Evolutionary conservation across 2,797 vertebrate species (phyloP).

Genomic region (Diglossa cyanea): DNA sequence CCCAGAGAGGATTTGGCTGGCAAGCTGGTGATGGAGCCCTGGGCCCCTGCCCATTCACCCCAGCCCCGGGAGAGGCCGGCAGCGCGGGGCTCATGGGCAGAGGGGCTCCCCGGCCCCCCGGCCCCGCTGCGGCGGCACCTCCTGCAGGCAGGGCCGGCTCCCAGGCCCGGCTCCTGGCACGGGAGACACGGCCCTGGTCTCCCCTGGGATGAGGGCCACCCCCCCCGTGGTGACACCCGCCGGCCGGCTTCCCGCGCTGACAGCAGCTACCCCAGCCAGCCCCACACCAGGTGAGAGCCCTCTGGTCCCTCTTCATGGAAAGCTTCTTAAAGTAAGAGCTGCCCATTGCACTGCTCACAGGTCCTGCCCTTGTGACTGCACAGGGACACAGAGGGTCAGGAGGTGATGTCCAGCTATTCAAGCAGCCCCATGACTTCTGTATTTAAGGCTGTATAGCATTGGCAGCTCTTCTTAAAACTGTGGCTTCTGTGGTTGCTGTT

Average conservation of each 20-base stretch:
- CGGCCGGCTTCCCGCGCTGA: background rate
- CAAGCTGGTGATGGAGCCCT: constrained; percentile 60
- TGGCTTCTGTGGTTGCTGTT: background rate
- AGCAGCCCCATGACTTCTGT: accelerated
- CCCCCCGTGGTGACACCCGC: background rate
- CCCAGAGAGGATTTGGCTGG: background rate
- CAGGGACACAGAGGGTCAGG: accelerated
- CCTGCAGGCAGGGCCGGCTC: accelerated
- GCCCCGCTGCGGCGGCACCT: background rate
- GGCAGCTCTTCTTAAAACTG: background rate
- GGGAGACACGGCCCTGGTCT: background rate
- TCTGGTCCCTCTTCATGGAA: background rate
- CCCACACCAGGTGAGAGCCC: constrained; percentile 49
- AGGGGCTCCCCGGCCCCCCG: accelerated
- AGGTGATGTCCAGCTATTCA: background rate
- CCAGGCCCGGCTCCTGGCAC: constrained; percentile 23
- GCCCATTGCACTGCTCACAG: accelerated
- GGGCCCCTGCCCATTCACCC: background rate
- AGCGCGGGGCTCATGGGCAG: background rate
- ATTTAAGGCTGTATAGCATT: background rate
- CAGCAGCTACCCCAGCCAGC: background rate
- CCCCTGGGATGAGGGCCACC: background rate
- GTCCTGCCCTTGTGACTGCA: background rate
- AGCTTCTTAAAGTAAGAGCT: accelerated
- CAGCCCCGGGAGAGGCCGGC: background rate